Evolutionary conservation across 2,797 vertebrate species (phyloP), one percentile per base, ranked within the genome.

Genomic region (Thripadectes ignobilis): DNA sequence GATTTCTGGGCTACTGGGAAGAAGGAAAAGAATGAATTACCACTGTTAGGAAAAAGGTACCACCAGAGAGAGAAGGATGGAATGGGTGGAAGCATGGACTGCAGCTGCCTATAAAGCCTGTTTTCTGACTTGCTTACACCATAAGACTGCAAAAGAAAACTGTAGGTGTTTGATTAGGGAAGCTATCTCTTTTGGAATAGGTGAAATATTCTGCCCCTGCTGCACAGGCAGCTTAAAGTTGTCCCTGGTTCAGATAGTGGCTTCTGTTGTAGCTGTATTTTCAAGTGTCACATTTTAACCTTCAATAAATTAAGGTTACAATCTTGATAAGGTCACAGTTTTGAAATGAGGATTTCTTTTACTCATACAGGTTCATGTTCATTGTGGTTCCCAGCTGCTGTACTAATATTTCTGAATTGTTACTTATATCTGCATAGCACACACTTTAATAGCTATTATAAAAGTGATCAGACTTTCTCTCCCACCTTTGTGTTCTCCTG

Each of bases 381-480:
- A 24, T 34, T 54, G 65, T 41, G 23, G 5, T 77, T 77, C 59
- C 48, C 22, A 45, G 30, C 14, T 72, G 26, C 48, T 77, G 7
- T 30, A 49, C 2, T 14, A 61, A 14, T 57, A 15, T 41, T 66
- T 83, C 65, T 66, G 0, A 73, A 45, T 67, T 68, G 23, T 68
- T 73, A 20, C 4, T 46, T 88, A 2, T 19, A 16, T 34, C 32
- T 73, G 20, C 10, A 7, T 9, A 41, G 2, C 14, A 48, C 0
- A 0, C 13, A 10, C 15, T 85, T 68, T 14, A 63, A 63, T 7
- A 82, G n/a, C 10, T 62, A 5, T 26, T 24, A 5, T 5, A 45
- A 36, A 52, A 76, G 7, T 16, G 13, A 27, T n/a, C 41, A 34
- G 39, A 29, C 2, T 51, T 61, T 27, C 8, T 57, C 48, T 48